Evolutionary conservation across 2,888 invertebrate species (phyloP).

Genomic region (Cataglyphis altisquamis): DNA sequence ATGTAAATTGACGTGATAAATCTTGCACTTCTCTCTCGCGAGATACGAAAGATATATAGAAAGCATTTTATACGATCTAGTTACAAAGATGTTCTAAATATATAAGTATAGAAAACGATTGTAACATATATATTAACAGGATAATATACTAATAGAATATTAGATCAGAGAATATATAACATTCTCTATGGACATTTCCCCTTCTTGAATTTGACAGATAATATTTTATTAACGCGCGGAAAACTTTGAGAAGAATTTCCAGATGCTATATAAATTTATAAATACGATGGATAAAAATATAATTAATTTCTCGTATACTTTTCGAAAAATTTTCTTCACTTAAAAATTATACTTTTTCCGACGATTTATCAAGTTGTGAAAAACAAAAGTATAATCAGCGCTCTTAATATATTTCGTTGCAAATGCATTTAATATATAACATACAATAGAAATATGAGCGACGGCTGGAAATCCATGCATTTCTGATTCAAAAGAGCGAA

Average conservation of each 20-base stretch:
- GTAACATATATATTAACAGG: background rate
- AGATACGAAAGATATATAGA: constrained; percentile 40
- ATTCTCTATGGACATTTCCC: background rate
- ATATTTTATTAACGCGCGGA: constrained; percentile 7
- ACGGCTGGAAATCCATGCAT: constrained; percentile 22
- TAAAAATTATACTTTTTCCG: background rate
- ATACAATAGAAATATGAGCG: constrained; percentile 16
- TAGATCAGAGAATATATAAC: background rate
- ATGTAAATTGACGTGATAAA: constrained; percentile 54
- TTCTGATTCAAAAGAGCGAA: constrained; percentile 25
- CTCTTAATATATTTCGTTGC: constrained; percentile 9
- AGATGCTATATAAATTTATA: background rate
- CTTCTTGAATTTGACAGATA: background rate
- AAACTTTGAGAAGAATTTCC: background rate
- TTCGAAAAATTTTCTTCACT: background rate
- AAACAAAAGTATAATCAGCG: constrained; percentile 24
- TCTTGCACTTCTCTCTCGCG: constrained; percentile 18
- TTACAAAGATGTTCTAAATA: constrained; percentile 25
- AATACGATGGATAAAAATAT: background rate
- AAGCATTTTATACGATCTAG: constrained; percentile 31
- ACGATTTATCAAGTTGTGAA: background rate
- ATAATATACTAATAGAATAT: background rate
- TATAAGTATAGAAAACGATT: background rate
- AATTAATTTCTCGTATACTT: background rate
- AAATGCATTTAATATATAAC: constrained; percentile 35